Conservation (phyloP, 2,113 vertebrate species). For the Crotalus tigris region DNA sequence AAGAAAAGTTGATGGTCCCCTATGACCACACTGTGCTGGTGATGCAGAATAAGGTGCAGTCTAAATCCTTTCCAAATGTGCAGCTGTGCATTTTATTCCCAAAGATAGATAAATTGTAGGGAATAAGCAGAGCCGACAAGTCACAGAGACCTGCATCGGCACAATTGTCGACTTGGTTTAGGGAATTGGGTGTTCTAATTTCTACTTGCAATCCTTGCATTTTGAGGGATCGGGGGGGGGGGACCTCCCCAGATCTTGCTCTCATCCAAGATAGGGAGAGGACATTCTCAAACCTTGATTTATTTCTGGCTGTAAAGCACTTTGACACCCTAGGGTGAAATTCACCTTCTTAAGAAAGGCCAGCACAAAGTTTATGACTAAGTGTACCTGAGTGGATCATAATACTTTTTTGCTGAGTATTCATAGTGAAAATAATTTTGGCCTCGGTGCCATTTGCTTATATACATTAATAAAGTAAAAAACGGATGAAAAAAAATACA, state of each 20-base stretch:
- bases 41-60: slow-evolving; percentile 37
- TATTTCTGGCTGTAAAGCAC: slow-evolving; percentile 19
- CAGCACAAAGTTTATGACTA: slow-evolving; percentile 21
- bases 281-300: slow-evolving; percentile 12
- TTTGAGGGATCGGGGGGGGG: neutral
- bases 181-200: slow-evolving; percentile 9
- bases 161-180: slow-evolving; percentile 16
- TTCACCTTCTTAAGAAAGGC: slow-evolving; percentile 24
- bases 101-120: slow-evolving; percentile 30
- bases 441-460: neutral
- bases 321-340: slow-evolving; percentile 18
- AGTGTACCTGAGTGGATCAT: slow-evolving; percentile 15
- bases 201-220: slow-evolving; percentile 10
- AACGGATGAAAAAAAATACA: neutral
- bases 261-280: neutral
- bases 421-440: slow-evolving; percentile 1
- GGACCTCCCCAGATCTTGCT: neutral
- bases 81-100: slow-evolving; percentile 34
- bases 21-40: slow-evolving; percentile 23
- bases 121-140: slow-evolving; percentile 28
- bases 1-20: slow-evolving; percentile 25
- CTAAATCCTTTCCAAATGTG: slow-evolving; percentile 13
- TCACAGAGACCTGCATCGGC: slow-evolving; percentile 26
- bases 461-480: neutral
- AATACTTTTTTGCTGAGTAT: neutral